Evolutionary conservation across 1,140 invertebrate species (phyloP).

Genomic region (Diorhabda sublineata): DNA sequence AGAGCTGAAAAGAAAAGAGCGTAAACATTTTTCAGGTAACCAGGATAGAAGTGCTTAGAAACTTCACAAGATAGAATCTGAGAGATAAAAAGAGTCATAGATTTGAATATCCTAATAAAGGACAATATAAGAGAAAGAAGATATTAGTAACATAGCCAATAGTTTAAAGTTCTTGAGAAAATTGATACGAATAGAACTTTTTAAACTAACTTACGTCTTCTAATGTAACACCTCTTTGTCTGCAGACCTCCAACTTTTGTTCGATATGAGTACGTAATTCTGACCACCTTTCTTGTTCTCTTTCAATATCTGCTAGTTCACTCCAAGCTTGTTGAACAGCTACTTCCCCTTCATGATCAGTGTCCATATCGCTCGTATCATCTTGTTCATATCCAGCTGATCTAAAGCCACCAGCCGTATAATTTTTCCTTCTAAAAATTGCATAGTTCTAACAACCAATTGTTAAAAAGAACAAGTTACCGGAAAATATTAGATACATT

Average conservation of each 20-base stretch:
- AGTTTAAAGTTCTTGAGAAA: neutral
- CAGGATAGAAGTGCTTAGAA: too few species aligned
- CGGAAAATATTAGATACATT: too few species aligned
- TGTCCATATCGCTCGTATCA: constrained; percentile 26
- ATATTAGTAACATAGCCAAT: neutral
- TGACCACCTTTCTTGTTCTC: constrained; percentile 77
- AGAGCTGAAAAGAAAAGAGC: too few species aligned
- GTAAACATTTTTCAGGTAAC: too few species aligned
- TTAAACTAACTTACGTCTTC: constrained; percentile 65
- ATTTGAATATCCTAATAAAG: too few species aligned
- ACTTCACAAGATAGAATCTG: too few species aligned
- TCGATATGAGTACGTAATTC: constrained; percentile 70
- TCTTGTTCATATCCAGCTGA: constrained; percentile 39
- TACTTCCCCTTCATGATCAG: constrained; percentile 35
- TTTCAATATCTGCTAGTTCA: constrained; percentile 77
- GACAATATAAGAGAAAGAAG: too few species aligned
- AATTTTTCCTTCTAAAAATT: constrained; percentile 27
- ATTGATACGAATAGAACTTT: neutral
- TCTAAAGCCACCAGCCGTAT: constrained; percentile 39
- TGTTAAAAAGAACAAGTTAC: neutral
- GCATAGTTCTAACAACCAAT: neutral
- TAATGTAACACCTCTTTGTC: constrained; percentile 67
- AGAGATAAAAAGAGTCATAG: too few species aligned
- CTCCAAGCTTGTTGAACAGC: constrained; percentile 77
- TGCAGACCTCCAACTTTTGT: constrained; percentile 71